Evolutionary conservation across 2,888 invertebrate genomes (phyloP).

Genomic region (Tipula confusa): DNA sequence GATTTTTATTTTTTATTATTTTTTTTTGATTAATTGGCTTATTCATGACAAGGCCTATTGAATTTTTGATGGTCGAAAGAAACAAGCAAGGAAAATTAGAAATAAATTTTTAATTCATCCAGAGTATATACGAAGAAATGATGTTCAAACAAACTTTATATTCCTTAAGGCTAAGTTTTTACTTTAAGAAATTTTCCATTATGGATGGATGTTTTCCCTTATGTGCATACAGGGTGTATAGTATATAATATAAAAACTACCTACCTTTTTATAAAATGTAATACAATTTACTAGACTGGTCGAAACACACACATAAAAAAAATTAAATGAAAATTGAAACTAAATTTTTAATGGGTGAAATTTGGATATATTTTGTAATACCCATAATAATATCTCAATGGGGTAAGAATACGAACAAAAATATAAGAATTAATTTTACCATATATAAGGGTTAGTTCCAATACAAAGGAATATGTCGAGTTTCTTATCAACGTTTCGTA

Average conservation of each 20-base stretch:
- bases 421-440: neutral
- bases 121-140: neutral
- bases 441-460: neutral
- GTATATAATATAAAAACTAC: neutral
- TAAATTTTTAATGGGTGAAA: neutral
- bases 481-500: neutral
- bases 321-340: neutral
- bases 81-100: neutral
- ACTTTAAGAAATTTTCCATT: neutral
- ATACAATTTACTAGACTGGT: neutral
- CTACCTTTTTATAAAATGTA: neutral
- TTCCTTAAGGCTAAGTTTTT: neutral
- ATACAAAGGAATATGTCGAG: constrained; percentile 1
- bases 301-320: neutral
- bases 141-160: neutral
- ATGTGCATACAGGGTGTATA: neutral
- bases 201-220: neutral
- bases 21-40: constrained; percentile 3
- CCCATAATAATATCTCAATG: neutral
- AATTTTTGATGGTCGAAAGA: neutral
- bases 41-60: neutral
- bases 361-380: neutral
- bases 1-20: too few relatives aligned
- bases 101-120: neutral
- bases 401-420: neutral